These are phyloP conservation scores for Oeneis ivallda DNA, from an alignment of 2,888 invertebrate genomes.

Conservation along the genomic window DNA sequence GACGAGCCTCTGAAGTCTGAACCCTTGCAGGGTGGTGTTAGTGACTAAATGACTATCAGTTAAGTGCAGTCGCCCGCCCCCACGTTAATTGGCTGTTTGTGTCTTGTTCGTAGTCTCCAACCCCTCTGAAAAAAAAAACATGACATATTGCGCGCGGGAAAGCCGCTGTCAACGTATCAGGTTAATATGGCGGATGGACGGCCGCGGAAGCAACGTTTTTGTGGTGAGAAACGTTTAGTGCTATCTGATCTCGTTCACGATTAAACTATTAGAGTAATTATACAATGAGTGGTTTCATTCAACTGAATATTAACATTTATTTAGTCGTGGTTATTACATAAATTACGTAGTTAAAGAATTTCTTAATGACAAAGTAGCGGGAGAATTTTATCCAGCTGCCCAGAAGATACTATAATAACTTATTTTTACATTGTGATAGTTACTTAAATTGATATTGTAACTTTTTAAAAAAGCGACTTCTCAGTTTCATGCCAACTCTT, in stretches of 20 bases:
- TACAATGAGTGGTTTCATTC: slow-evolving; percentile 10
- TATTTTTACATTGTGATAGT: too few species aligned
- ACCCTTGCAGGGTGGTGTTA: slow-evolving; percentile 62
- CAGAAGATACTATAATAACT: too few species aligned
- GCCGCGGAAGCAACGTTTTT: slow-evolving; percentile 62
- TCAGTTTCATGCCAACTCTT: too few species aligned
- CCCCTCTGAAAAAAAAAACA: slow-evolving; percentile 76
- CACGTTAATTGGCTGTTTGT: slow-evolving; percentile 79
- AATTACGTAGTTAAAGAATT: too few species aligned
- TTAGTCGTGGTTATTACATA: too few species aligned
- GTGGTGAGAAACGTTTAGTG: slow-evolving; percentile 70
- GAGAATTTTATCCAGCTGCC: too few species aligned
- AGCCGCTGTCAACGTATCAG: slow-evolving; percentile 73
- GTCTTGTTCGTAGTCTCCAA: slow-evolving; percentile 67
- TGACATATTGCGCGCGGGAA: slow-evolving; percentile 80
- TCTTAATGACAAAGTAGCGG: too few species aligned
- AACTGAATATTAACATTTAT: not conserved
- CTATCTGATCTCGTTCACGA: slow-evolving; percentile 61
- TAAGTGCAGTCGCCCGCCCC: slow-evolving; percentile 74
- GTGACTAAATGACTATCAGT: slow-evolving; percentile 75
- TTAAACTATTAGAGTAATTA: slow-evolving; percentile 12
- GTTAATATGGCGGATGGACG: slow-evolving; percentile 55
- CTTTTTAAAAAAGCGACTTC: too few species aligned
- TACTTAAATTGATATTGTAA: too few species aligned
- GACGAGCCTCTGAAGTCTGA: slow-evolving; percentile 48